These are phyloP conservation scores for Huso huso DNA, from an alignment of 2,797 vertebrate genomes.

Conservation along the genomic window DNA sequence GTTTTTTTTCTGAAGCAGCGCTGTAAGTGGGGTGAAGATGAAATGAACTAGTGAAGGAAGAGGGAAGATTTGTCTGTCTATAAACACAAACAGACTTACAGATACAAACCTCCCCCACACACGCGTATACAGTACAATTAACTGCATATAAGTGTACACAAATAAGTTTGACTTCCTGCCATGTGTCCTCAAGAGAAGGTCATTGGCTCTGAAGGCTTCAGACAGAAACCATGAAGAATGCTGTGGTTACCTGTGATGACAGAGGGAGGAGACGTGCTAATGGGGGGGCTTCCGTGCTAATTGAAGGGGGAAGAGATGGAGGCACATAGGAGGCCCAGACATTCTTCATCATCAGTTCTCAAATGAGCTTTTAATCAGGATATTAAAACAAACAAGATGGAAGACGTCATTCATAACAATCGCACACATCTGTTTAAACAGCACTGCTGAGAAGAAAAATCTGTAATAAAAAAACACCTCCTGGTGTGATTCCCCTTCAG, in stretches of 20 bases:
- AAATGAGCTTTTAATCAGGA: conserved; percentile 23
- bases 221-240: conserved; percentile 6
- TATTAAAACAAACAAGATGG: neutral
- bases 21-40: no score
- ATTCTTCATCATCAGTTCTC: conserved; percentile 8
- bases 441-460: neutral
- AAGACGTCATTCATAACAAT: neutral
- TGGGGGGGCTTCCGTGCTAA: no score
- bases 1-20: no score
- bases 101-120: neutral
- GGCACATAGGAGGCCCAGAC: neutral
- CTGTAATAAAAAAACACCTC: neutral
- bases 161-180: neutral
- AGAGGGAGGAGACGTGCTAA: neutral
- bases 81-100: neutral
- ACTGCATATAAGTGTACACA: neutral
- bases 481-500: neutral
- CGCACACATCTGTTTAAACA: neutral
- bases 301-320: conserved; percentile 20
- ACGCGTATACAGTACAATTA: neutral
- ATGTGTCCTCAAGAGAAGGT: conserved; percentile 4
- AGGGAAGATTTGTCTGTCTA: conserved; percentile 1
- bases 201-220: neutral
- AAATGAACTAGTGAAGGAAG: neutral
- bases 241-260: conserved; percentile 3